A percentile compares a stretch with the other conserved stretches of the same genome.
Conservation (phyloP, 2,797 vertebrate species). For the Anniella stebbinsi region DNA sequence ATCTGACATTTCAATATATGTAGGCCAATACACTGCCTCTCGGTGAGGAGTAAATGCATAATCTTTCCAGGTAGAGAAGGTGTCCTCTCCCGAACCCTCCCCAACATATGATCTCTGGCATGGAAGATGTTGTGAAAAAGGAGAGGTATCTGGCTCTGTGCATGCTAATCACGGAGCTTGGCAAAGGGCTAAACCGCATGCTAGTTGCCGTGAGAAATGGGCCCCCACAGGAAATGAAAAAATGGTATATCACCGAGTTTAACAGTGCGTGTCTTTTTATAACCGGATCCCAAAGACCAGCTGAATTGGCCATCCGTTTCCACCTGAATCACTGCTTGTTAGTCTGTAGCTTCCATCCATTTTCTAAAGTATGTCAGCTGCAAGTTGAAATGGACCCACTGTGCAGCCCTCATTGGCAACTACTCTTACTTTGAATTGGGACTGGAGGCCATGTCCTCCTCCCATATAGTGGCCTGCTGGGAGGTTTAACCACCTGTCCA, state of each 20-base stretch:
- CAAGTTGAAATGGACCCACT: slow-evolving; percentile 18
- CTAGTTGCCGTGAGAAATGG: not conserved
- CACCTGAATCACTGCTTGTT: not conserved
- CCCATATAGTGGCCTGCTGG: not conserved
- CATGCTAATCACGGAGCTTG: not conserved
- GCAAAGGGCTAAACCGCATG: not conserved
- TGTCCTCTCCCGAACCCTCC: not conserved
- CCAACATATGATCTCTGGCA: not conserved
- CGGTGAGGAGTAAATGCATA: not conserved
- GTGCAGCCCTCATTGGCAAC: slow-evolving; percentile 3
- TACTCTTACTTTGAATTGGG: not conserved
- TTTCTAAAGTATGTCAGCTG: not conserved
- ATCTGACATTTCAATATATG: not conserved
- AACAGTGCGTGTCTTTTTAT: not conserved
- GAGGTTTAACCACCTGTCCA: not conserved
- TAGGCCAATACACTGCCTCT: not conserved
- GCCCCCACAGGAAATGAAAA: not conserved
- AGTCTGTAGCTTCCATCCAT: not conserved
- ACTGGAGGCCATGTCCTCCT: not conserved
- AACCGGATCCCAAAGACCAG: not conserved
- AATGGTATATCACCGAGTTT: not conserved
- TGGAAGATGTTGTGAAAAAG: slow-evolving; percentile 9
- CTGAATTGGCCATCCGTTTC: not conserved
- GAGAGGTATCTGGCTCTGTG: not conserved
- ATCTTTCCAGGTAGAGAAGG: slow-evolving; percentile 13